phyloP scores from a whole-genome alignment of 2,888 invertebrate genomes.

The Apomyelois bistriatella region DNA sequence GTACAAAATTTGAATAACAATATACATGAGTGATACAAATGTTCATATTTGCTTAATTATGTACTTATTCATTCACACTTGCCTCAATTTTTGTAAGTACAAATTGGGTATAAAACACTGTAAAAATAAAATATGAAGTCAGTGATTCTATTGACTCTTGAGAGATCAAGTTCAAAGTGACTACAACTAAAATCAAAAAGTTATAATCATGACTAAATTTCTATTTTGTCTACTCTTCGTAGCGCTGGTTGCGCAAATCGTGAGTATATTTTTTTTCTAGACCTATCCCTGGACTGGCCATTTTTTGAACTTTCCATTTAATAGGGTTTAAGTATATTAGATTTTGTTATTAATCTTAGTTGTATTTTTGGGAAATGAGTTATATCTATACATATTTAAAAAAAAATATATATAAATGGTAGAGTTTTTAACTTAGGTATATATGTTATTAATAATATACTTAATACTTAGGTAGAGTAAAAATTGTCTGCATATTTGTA shows the following conservation, averaged over 20 bases:
- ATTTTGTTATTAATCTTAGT: too few relatives aligned
- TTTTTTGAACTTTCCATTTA: too few relatives aligned
- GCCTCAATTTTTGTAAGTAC: neutral
- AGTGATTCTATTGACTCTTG: neutral
- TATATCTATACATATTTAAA: too few relatives aligned
- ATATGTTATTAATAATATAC: too few relatives aligned
- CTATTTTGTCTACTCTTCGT: slow-evolving; percentile 12
- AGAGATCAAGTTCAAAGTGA: neutral
- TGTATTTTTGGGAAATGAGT: too few relatives aligned
- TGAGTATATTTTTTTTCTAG: slow-evolving; percentile 11
- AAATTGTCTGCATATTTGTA: too few relatives aligned
- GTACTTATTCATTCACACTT: neutral
- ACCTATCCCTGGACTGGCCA: too few relatives aligned
- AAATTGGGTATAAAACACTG: neutral
- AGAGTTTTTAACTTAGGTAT: too few relatives aligned
- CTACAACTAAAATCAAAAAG: neutral
- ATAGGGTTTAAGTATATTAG: too few relatives aligned
- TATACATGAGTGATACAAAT: neutral
- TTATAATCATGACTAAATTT: slow-evolving; percentile 17
- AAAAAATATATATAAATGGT: too few relatives aligned
- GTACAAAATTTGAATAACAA: slow-evolving; percentile 1
- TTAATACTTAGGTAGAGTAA: too few relatives aligned
- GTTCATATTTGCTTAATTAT: neutral
- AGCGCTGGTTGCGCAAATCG: slow-evolving; percentile 15
- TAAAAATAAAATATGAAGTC: neutral